A percentile compares a stretch with the other conserved stretches of the same genome.
Evolutionary conservation across 2,888 invertebrate genomes (phyloP).

Genomic region (Drosophila melanosoma): DNA sequence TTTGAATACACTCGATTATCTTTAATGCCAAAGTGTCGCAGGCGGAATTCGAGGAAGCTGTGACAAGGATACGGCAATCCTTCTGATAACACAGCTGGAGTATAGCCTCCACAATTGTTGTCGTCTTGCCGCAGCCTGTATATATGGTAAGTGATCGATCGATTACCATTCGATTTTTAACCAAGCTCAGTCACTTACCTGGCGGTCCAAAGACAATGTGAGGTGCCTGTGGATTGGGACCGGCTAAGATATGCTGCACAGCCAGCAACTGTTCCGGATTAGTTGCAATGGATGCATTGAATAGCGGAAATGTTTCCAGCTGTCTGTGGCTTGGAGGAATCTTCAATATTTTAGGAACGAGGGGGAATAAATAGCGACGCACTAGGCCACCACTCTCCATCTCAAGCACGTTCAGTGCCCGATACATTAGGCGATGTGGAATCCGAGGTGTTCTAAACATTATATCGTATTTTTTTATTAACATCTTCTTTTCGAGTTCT

Average conservation of each 20-base stretch:
- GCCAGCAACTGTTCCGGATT: slow-evolving; percentile 89
- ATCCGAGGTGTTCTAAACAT: slow-evolving; percentile 63
- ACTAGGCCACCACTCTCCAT: too few relatives aligned
- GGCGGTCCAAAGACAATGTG: slow-evolving; percentile 96
- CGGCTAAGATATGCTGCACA: slow-evolving; percentile 88
- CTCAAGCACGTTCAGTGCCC: slow-evolving; percentile 62
- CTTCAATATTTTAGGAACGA: not conserved
- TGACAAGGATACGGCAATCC: slow-evolving; percentile 86
- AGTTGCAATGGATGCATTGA: slow-evolving; percentile 83
- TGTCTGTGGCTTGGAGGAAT: not conserved
- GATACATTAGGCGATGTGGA: slow-evolving; percentile 65
- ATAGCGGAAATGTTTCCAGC: slow-evolving; percentile 23
- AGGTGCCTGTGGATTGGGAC: slow-evolving; percentile 88
- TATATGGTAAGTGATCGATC: not conserved
- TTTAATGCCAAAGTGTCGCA: slow-evolving; percentile 88
- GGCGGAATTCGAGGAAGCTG: slow-evolving; percentile 90
- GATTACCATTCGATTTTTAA: not conserved
- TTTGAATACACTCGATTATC: slow-evolving; percentile 79
- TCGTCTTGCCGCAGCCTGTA: slow-evolving; percentile 89
- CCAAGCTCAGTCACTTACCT: slow-evolving; percentile 85
- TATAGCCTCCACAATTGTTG: slow-evolving; percentile 89
- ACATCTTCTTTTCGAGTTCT: too few relatives aligned
- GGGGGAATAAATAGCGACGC: slow-evolving; percentile 67
- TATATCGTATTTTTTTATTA: slow-evolving; percentile 20
- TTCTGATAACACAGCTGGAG: slow-evolving; percentile 86